Evolutionary conservation across 2,113 vertebrate species (phyloP).

Genomic region (Plotosus lineatus): DNA sequence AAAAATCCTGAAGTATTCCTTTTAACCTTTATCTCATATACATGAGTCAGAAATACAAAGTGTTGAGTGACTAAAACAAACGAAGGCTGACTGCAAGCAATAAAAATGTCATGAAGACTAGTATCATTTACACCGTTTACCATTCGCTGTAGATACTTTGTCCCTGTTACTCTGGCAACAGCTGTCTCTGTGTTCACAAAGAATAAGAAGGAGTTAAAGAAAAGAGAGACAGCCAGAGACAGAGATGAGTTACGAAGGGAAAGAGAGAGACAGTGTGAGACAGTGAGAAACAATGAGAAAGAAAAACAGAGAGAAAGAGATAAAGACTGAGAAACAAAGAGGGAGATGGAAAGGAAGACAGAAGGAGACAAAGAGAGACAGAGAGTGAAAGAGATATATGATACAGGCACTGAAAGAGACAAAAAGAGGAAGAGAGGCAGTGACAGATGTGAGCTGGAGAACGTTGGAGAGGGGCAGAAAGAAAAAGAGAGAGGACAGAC

Average conservation of each 20-base stretch:
- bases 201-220: neutral
- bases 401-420: too few species aligned
- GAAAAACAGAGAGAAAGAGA: too few species aligned
- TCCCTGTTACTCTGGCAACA: conserved; percentile 5
- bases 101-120: conserved; percentile 1
- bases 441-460: too few species aligned
- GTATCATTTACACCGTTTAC: conserved; percentile 2
- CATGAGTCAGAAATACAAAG: neutral
- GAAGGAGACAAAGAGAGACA: neutral
- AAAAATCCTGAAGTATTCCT: too few species aligned
- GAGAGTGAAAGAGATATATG: neutral
- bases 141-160: neutral
- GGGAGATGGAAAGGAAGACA: neutral
- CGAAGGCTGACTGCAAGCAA: neutral
- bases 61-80: neutral
- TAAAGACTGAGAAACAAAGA: neutral
- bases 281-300: too few species aligned
- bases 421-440: too few species aligned
- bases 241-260: neutral
- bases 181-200: neutral
- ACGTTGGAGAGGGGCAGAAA: too few species aligned
- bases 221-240: too few species aligned
- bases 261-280: neutral
- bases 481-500: too few species aligned
- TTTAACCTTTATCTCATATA: neutral